Evolutionary conservation across 1,140 invertebrate species (phyloP).

Genomic region (Drosophila pruinosa): DNA sequence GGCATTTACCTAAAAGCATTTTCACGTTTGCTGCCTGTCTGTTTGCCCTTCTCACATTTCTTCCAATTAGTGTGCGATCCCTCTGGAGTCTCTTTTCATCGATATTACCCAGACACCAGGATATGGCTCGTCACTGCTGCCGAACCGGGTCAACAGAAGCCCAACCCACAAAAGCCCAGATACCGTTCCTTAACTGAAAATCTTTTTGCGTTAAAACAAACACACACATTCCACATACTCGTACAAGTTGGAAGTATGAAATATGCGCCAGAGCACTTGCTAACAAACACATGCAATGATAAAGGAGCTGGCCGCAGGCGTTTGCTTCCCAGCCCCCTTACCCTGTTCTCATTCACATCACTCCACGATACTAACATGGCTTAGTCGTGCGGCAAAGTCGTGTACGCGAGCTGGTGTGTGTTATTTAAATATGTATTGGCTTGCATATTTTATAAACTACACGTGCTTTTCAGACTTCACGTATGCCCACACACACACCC

Average conservation of each 20-base stretch:
- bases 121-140: conserved; percentile 25
- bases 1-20: conserved; percentile 32
- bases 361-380: no score
- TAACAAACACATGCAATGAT: conserved; percentile 16
- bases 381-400: background rate
- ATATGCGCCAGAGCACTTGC: conserved; percentile 30
- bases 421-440: conserved; percentile 71
- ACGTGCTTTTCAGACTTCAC: conserved; percentile 62
- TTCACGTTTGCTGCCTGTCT: conserved; percentile 14
- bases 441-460: conserved; percentile 73
- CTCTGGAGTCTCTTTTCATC: conserved; percentile 7
- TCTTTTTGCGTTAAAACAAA: conserved; percentile 15
- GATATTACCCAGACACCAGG: conserved; percentile 1
- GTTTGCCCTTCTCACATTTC: conserved; percentile 15
- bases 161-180: conserved; percentile 3
- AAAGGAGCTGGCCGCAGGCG: conserved; percentile 25
- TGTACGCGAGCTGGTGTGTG: background rate
- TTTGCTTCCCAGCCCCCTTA: background rate
- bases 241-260: conserved; percentile 7
- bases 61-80: conserved; percentile 26
- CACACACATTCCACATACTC: background rate
- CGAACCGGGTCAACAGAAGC: conserved; percentile 30
- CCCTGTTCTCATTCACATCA: no score
- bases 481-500: background rate
- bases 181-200: background rate